Conservation (phyloP, 2,888 invertebrate species). For the Dexiosoma caninum region DNA sequence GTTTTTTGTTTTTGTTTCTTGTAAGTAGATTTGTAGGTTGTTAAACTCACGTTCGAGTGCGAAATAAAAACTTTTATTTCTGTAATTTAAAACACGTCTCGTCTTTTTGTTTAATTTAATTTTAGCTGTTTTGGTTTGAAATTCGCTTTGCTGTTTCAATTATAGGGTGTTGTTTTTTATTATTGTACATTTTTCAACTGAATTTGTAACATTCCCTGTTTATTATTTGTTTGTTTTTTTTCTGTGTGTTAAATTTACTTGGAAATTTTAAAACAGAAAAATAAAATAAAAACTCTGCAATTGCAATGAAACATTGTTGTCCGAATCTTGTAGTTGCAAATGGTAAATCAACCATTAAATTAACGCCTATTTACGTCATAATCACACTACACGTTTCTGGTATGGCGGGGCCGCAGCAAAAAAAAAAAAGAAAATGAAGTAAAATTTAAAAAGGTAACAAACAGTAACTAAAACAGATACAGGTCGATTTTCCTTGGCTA, state of each 20-base stretch:
- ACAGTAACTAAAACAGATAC: conserved; percentile 14
- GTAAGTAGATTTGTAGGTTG: conserved; percentile 50
- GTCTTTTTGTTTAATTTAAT: conserved; percentile 19
- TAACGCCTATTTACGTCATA: conserved; percentile 52
- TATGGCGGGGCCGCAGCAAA: neutral
- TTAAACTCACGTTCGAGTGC: conserved; percentile 53
- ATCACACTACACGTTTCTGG: conserved; percentile 11
- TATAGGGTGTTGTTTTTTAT: conserved; percentile 28
- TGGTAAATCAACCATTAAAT: conserved; percentile 55
- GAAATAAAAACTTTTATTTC: conserved; percentile 42
- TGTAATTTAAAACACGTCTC: conserved; percentile 47
- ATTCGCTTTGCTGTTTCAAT: conserved; percentile 38
- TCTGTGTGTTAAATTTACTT: conserved; percentile 16
- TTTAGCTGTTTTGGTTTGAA: conserved; percentile 6
- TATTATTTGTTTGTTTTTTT: too few species aligned
- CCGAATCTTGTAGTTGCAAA: conserved; percentile 21
- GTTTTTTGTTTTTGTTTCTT: conserved; percentile 13
- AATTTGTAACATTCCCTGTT: conserved; percentile 14
- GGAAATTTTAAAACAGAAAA: neutral
- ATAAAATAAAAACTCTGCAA: conserved; percentile 12
- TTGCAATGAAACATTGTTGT: conserved; percentile 51
- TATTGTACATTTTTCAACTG: neutral
- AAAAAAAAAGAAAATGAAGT: too few species aligned
- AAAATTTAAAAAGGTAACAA: too few species aligned
- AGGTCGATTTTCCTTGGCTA: conserved; percentile 16